Evolutionary conservation across 2,888 invertebrate genomes (phyloP).

Genomic region (Brenthis daphne): DNA sequence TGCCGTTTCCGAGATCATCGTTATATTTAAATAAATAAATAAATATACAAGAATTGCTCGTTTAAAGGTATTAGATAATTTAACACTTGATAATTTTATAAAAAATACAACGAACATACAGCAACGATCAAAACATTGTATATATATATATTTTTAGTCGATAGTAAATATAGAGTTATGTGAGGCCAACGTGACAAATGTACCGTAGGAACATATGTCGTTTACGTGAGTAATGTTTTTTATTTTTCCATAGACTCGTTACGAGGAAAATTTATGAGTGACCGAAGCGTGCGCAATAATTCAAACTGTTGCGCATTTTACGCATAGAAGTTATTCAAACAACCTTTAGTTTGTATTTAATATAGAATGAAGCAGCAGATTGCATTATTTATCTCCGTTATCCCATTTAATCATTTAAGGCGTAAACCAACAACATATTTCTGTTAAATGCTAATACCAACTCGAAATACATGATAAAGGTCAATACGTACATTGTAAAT

Average conservation of each 20-base stretch:
- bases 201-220: constrained; percentile 22
- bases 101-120: constrained; percentile 1
- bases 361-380: constrained; percentile 6
- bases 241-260: constrained; percentile 24
- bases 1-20: too few relatives aligned
- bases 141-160: constrained; percentile 7
- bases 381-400: constrained; percentile 8
- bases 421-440: constrained; percentile 14
- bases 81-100: not conserved
- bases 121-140: not conserved
- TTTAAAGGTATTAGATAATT: not conserved
- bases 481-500: constrained; percentile 24
- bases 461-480: constrained; percentile 27
- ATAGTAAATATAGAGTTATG: constrained; percentile 29
- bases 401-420: constrained; percentile 24
- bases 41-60: too few relatives aligned
- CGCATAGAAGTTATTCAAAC: constrained; percentile 3
- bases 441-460: constrained; percentile 20
- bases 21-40: too few relatives aligned
- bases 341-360: constrained; percentile 2
- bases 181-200: constrained; percentile 35
- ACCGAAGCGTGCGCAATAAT: constrained; percentile 26
- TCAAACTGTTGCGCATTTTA: constrained; percentile 22
- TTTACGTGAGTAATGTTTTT: constrained; percentile 24
- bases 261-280: constrained; percentile 25